A percentile compares a stretch with the other conserved stretches of the same genome.
phyloP scores from a whole-genome alignment of 2,113 vertebrate genomes.

The Chrysochloris asiatica region DNA sequence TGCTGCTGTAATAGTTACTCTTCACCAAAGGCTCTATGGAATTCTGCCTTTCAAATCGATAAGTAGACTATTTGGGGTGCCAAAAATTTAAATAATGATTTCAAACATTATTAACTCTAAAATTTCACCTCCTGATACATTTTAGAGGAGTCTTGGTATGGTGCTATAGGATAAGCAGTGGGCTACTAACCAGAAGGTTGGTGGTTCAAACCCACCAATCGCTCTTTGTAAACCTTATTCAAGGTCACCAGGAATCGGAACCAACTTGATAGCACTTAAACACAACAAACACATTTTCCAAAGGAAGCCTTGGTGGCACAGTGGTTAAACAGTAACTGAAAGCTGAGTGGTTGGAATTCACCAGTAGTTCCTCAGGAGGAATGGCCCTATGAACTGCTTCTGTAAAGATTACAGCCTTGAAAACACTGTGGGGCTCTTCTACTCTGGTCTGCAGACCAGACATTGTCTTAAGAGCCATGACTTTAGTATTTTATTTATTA shows the following conservation, averaged over 20 bases:
- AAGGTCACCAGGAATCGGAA: no score
- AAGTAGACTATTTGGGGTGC: constrained; percentile 41
- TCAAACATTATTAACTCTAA: constrained; percentile 52
- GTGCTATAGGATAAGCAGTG: no score
- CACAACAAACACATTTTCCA: no score
- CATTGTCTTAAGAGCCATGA: background rate
- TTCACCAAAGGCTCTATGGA: background rate
- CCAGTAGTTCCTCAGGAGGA: background rate
- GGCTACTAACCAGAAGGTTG: no score
- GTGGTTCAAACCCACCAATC: no score
- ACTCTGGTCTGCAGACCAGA: background rate
- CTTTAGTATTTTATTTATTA: no score
- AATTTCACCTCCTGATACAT: background rate
- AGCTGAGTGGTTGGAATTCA: background rate
- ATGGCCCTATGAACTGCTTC: background rate
- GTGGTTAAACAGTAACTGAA: no score
- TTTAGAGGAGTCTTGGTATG: no score
- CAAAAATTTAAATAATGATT: constrained; percentile 55
- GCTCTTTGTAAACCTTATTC: no score
- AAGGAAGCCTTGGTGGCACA: background rate
- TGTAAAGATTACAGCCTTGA: background rate
- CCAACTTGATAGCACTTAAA: no score
- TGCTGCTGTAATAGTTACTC: no score
- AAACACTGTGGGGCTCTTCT: background rate
- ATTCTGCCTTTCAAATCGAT: constrained; percentile 52